These are phyloP conservation scores for Ephestia elutella DNA, from an alignment of 1,140 invertebrate species.

Conservation along the genomic window DNA sequence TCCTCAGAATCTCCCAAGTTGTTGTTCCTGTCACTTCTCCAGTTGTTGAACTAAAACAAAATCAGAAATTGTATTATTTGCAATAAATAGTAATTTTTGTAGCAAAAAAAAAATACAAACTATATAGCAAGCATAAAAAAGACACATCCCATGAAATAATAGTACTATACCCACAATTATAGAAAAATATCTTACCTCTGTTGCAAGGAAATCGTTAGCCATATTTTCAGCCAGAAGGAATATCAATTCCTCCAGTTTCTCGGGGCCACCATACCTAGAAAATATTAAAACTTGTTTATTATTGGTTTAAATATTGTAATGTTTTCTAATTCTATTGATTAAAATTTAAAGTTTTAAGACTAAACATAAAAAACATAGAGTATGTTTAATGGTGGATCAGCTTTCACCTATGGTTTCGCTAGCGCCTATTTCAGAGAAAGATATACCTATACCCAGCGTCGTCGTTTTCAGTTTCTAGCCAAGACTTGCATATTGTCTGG, in stretches of 20 bases:
- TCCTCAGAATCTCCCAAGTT: slow-evolving; percentile 37
- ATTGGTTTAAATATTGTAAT: neutral
- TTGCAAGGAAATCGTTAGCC: slow-evolving; percentile 15
- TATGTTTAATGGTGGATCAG: no score
- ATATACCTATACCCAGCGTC: no score
- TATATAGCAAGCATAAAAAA: neutral
- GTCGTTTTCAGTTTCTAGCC: no score
- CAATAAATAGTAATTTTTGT: neutral
- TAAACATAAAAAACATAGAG: no score
- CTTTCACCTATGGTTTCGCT: no score
- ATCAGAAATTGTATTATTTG: neutral
- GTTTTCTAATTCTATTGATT: no score
- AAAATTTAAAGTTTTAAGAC: no score
- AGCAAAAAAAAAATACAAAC: slow-evolving; percentile 11
- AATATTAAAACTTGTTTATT: slow-evolving; percentile 3
- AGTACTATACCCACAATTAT: neutral
- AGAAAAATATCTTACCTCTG: slow-evolving; percentile 25
- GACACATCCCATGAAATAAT: no score
- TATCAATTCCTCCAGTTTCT: slow-evolving; percentile 44
- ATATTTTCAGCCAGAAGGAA: slow-evolving; percentile 37
- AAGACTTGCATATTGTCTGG: no score
- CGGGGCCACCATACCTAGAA: slow-evolving; percentile 45
- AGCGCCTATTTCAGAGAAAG: no score
- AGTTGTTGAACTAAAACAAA: slow-evolving; percentile 46
- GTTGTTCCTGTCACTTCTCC: slow-evolving; percentile 37